Evolutionary conservation across 2,888 invertebrate genomes (phyloP), one percentile per base, ranked within the genome.

Genomic region (Netelia fuscicornis): DNA sequence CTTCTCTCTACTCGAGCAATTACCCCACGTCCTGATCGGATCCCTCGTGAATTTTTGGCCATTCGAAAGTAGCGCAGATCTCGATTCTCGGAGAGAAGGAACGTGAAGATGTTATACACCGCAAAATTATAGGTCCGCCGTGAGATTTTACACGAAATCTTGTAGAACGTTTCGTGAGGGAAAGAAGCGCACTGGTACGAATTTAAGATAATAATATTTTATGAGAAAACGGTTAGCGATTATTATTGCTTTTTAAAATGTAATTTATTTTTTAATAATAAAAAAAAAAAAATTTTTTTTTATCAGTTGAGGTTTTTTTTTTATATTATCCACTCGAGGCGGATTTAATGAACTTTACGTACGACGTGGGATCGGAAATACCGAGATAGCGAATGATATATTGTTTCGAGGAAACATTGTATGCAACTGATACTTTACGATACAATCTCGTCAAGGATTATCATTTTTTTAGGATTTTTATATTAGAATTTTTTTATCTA

Each of bases 121-220:
- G 60, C 81, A 44, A 84, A 84, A 84, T 84, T 84, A 84, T 75
- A 84, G 84, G 84, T 56, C 52, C 70, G 74, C 56, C 30, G 17
- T 10, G 67, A 54, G 52, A n/a, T 30, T 78, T 78, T 65, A 75
- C 84, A 81, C 81, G 84, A 81, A 75, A 81, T 78, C 48, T 74
- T 30, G 64, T 20, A 62, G 52, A 64, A 37, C 11, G 54, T n/a
- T 37, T 23, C 17, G 11, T 42, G 52, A 11, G 58, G 25, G 17
- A 25, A 42, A 25, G 23, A 10, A 9, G 13, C 20, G 20, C n/a
- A n/a, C 9, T 3, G 25, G 48, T 48, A 44, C n/a, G 60, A 23
- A 78, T 78, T 0, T 2, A 17, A 56, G n/a, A 54, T 20, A 2
- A 62, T 30, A 44, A 64, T 52, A 30, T n/a, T 58, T 3, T 10